Evolutionary conservation across 2,113 vertebrate genomes (phyloP).

Genomic region (Kobus ellipsiprymnus): DNA sequence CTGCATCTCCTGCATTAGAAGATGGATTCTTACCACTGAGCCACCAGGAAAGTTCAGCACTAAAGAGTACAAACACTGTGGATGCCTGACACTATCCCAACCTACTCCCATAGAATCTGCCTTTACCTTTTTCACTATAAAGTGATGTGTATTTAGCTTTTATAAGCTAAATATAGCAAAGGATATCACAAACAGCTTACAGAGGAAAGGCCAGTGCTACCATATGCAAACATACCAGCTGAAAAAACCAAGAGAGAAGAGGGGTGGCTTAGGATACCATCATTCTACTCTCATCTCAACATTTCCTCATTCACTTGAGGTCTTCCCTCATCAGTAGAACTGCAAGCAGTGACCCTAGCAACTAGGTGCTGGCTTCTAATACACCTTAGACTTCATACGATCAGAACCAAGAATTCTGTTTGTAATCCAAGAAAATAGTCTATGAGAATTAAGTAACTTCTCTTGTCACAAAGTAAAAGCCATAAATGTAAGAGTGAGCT

Average conservation of each 20-base stretch:
- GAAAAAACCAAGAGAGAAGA: neutral
- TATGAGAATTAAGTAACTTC: neutral
- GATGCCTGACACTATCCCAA: neutral
- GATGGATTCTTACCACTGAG: neutral
- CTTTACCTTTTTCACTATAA: neutral
- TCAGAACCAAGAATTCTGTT: neutral
- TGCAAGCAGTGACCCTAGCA: neutral
- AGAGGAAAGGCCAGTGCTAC: neutral
- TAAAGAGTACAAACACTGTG: too few relatives aligned
- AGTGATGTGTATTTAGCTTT: neutral
- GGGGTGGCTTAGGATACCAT: neutral
- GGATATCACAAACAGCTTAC: too few relatives aligned
- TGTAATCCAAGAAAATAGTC: neutral
- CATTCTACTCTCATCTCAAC: neutral
- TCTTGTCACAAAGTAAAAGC: neutral
- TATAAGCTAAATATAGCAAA: neutral
- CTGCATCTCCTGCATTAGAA: neutral
- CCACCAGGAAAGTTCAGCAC: neutral
- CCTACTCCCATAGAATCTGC: neutral
- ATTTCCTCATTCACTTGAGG: neutral
- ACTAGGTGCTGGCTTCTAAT: accelerated
- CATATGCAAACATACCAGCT: neutral
- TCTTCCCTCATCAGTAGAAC: neutral
- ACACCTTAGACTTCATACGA: neutral
- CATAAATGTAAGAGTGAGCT: neutral